Conservation (phyloP, 2,113 vertebrate species). For the Crotalus viridis region DNA sequence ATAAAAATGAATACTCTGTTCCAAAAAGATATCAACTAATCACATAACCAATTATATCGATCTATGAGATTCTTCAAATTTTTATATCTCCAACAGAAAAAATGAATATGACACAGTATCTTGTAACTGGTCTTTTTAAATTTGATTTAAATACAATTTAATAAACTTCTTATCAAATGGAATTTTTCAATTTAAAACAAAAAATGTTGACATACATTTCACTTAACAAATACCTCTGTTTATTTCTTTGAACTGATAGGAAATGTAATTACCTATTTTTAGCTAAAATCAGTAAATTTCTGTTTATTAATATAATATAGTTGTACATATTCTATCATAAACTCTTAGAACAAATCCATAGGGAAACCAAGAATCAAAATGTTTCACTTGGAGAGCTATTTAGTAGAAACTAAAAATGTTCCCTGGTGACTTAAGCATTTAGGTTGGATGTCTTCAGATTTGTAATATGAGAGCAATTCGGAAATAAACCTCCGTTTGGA, state of each 20-base stretch:
- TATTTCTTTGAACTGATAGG: not conserved
- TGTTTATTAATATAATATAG: not conserved
- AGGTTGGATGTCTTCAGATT: not conserved
- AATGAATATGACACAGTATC: not conserved
- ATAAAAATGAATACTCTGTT: not conserved
- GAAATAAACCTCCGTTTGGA: no score
- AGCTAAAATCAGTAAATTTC: not conserved
- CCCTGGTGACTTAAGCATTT: not conserved
- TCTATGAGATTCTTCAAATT: not conserved
- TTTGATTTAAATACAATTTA: slow-evolving; percentile 1
- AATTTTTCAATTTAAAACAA: not conserved
- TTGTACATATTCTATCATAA: not conserved
- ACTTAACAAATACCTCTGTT: not conserved
- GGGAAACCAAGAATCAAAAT: not conserved
- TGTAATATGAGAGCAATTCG: not conserved
- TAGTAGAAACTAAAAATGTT: not conserved
- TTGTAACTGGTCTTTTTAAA: not conserved
- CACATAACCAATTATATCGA: not conserved
- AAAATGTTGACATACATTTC: not conserved
- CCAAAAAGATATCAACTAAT: not conserved
- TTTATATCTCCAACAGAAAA: not conserved
- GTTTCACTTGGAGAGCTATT: not conserved
- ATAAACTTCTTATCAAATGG: not conserved
- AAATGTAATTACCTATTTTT: not conserved
- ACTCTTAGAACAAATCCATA: not conserved